Evolutionary conservation across 2,113 vertebrate species (phyloP).

Genomic region (Canis aureus): DNA sequence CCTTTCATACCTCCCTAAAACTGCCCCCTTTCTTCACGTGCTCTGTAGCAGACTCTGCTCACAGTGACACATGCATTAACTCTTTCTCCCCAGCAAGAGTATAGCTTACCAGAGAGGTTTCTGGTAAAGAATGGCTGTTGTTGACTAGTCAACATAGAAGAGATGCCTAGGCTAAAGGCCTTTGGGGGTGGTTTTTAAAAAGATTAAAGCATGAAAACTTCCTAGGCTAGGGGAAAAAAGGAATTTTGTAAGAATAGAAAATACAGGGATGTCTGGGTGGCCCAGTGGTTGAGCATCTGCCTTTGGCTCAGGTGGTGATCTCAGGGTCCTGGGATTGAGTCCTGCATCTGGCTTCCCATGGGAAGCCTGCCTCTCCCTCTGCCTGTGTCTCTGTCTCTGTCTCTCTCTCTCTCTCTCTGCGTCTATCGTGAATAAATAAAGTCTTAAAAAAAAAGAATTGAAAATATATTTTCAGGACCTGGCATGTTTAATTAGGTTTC

Average conservation of each 20-base stretch:
- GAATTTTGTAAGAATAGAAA: slow-evolving; percentile 40
- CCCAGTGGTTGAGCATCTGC: too few species aligned
- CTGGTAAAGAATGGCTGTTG: not conserved
- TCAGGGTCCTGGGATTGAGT: too few species aligned
- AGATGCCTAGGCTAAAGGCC: not conserved
- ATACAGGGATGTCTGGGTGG: not conserved
- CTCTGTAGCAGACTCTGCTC: not conserved
- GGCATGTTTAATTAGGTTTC: not conserved
- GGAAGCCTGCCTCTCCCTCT: too few species aligned
- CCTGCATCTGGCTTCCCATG: too few species aligned
- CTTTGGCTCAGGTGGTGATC: too few species aligned
- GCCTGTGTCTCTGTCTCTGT: too few species aligned
- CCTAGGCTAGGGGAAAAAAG: not conserved
- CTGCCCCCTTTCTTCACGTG: not conserved
- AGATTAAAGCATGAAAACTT: slow-evolving; percentile 9
- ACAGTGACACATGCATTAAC: not conserved
- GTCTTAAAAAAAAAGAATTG: not conserved
- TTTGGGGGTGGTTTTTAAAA: not conserved
- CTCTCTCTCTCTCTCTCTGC: too few species aligned
- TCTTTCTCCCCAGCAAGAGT: not conserved
- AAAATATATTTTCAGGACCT: slow-evolving; percentile 7
- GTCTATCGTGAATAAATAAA: too few species aligned
- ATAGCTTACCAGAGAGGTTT: not conserved
- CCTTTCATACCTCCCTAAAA: not conserved
- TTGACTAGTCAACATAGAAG: not conserved